These are phyloP conservation scores for Daktulosphaira vitifoliae DNA, from an alignment of 1,140 invertebrate genomes.

Conservation along the genomic window DNA sequence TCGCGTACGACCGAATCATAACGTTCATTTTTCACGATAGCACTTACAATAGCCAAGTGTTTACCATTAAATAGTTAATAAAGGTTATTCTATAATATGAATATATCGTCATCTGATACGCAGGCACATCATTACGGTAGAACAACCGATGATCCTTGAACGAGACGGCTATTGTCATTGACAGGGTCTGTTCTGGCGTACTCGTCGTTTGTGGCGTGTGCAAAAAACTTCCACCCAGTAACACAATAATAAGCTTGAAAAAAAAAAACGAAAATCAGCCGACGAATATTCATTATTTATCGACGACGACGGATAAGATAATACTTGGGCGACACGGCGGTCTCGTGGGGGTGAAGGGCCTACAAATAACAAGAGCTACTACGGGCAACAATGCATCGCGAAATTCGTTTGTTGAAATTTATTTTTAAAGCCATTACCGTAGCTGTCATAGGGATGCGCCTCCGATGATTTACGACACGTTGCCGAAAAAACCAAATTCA, in stretches of 20 bases:
- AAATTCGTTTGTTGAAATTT: slow-evolving; percentile 9
- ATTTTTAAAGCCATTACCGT: slow-evolving; percentile 15
- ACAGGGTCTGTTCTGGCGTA: no score
- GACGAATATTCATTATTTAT: slow-evolving; percentile 20
- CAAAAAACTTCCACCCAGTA: neutral
- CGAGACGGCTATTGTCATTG: no score
- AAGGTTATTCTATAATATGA: no score
- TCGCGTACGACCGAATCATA: no score
- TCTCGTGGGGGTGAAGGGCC: neutral
- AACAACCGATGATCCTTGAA: no score
- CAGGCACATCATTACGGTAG: no score
- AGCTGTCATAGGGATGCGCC: neutral
- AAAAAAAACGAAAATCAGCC: neutral
- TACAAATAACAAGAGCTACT: neutral
- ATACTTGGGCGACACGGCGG: neutral
- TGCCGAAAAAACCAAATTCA: neutral
- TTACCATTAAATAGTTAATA: no score
- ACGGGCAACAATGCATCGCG: neutral
- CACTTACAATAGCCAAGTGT: no score
- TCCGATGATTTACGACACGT: slow-evolving; percentile 21
- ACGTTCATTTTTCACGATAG: no score
- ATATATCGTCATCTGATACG: no score
- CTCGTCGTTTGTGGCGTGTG: no score
- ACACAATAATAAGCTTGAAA: neutral
- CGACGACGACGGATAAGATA: neutral